Base-by-base conservation (phyloP, 2,113 vertebrate species). In the Prunella fulvescens region DNA sequence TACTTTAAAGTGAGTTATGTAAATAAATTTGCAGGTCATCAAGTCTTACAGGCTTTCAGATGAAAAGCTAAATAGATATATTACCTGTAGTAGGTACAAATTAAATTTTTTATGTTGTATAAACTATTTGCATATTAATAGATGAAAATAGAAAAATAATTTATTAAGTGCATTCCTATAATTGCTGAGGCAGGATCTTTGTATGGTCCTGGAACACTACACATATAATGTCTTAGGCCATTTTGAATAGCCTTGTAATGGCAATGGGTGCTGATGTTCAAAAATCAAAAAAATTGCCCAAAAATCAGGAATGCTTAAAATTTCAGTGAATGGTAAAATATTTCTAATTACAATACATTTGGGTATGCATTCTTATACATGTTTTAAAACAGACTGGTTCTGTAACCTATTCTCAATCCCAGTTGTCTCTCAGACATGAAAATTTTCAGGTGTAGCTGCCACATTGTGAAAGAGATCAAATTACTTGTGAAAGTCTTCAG, bases 101-200 rank as follows among this genome's bases (percentile, higher is more conserved):
- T 95, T 93, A 92, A 94, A 86, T 88, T 97, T 97, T 97, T 94
- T 95, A 80, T 96, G 95, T 97, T 97, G 93, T 95, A 62, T 97
- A 96, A 94, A 97, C 86, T 96, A 85, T 95, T 96, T 97, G 81
- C 92, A 97, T 97, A 96, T 96, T 93, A 96, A 97, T 88, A 84
- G 87, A 91, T 86, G 51, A 94, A 90, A 92, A 92, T 50, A 92
- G 69, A 96, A 94, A 89, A 97, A 94, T 97, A 98, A 96, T 97
- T 98, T 98, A 97, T 98, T 96, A 97, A 92, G 53, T 97, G 51
- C 92, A 74, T 96, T 97, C 88, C 91, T 95, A 47, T 51, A 92
- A 82, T 96, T 82, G 72, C 81, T 87, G 91, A 86, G 91, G 76
- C 91, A 91, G 90, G 81, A 80, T 96, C 90, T 96, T 94, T 95